These are phyloP conservation scores for Chydorus sphaericus DNA, from an alignment of 2,888 invertebrate species.

Conservation along the genomic window DNA sequence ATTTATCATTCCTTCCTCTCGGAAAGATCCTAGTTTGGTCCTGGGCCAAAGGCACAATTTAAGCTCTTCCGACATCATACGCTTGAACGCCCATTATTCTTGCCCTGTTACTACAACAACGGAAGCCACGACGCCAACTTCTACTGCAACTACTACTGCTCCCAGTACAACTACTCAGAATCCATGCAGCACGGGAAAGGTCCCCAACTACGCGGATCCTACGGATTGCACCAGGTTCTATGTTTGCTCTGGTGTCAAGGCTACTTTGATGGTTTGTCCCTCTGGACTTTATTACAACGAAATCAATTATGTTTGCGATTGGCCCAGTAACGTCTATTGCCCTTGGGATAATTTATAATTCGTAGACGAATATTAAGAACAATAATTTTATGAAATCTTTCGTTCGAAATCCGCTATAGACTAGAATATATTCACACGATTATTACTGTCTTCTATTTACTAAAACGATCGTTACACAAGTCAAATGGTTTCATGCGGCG, in stretches of 20 bases:
- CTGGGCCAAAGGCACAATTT: not conserved
- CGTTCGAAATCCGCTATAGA: too few species aligned
- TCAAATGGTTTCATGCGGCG: too few species aligned
- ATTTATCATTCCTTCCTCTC: too few species aligned
- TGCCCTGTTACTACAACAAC: not conserved
- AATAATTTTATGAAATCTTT: too few species aligned
- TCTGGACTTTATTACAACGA: conserved; percentile 10
- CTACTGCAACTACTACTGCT: not conserved
- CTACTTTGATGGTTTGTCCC: conserved; percentile 8
- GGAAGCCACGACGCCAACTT: not conserved
- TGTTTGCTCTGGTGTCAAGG: not conserved
- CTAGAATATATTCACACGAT: too few species aligned
- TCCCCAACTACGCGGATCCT: conserved; percentile 2
- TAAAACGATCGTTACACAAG: too few species aligned
- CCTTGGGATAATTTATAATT: too few species aligned
- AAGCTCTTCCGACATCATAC: not conserved
- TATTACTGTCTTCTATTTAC: too few species aligned
- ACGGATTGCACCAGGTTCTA: conserved; percentile 12
- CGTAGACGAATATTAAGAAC: too few species aligned
- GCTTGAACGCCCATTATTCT: not conserved
- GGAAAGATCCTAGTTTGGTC: not conserved
- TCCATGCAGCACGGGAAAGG: not conserved
- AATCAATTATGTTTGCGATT: conserved; percentile 13
- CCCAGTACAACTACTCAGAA: not conserved
- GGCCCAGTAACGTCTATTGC: conserved; percentile 11